Evolutionary conservation across 2,888 invertebrate genomes (phyloP), one percentile per base, ranked within the genome.

Genomic region (Ligdia adustata): DNA sequence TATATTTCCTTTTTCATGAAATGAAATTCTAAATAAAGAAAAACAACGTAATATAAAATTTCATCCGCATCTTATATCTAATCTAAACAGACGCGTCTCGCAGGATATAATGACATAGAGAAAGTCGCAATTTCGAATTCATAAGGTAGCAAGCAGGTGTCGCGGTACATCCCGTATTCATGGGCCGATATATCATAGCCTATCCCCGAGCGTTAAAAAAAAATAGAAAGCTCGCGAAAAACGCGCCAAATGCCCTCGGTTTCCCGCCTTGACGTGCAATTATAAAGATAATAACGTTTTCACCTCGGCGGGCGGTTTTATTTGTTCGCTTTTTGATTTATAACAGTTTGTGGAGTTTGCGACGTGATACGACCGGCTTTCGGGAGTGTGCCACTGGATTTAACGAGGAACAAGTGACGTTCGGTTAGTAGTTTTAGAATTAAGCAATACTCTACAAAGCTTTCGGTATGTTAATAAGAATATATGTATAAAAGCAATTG

Each of bases 251-350:
- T 62, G 64, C 64, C 67, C 65, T 67, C 70, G 66, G 72, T 72
- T 78, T 76, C 77, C 77, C 78, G 75, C 71, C 80, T 80, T 89
- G 90, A 90, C 89, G 85, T 89, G 86, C 90, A 90, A 90, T 90
- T 90, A 90, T 85, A 90, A 86, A 88, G 88, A 89, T 90, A 90
- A 90, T 89, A 90, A 89, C 84, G 82, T 84, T 88, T 86, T 86
- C 88, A 85, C 81, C 84, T 84, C 82, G 75, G 67, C 77, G 69
- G 66, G 72, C 79, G 77, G 77, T 88, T 86, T 88, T 89, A 88
- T 87, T 87, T 86, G 83, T 85, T 78, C 77, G 61, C 67, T 70
- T 70, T 75, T 79, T 89, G 89, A 89, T 89, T 88, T 89, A 89
- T 84, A 79, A 76, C 82, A 72, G 77, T 75, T 76, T 72, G 75